phyloP scores from a whole-genome alignment of 2,888 invertebrate species.

The Papilio elwesi region DNA sequence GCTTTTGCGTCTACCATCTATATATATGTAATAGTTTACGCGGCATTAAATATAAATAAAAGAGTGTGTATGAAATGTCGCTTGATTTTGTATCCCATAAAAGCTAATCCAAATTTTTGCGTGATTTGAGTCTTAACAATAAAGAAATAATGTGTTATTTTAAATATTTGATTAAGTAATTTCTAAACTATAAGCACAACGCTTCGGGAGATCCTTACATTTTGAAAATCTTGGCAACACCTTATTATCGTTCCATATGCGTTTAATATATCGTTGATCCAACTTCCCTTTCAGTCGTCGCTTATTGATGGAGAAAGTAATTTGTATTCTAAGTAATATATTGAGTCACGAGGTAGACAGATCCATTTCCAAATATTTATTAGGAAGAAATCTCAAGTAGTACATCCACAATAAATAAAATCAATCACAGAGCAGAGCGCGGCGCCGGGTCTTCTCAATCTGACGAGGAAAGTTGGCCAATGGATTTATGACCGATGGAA shows the following conservation, averaged over 20 bases:
- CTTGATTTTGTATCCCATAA: too few relatives aligned
- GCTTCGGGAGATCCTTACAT: too few relatives aligned
- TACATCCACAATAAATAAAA: slow-evolving; percentile 33
- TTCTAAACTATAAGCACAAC: too few relatives aligned
- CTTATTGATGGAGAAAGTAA: neutral
- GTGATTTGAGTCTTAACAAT: too few relatives aligned
- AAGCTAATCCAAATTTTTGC: too few relatives aligned
- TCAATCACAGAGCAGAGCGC: slow-evolving; percentile 27
- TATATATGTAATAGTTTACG: too few relatives aligned
- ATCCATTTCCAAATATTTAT: slow-evolving; percentile 13
- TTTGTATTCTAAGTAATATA: neutral
- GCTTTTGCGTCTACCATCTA: slow-evolving; percentile 10
- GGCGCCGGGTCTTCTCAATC: slow-evolving; percentile 28
- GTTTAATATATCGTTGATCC: too few relatives aligned
- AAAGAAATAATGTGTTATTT: too few relatives aligned
- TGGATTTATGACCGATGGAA: slow-evolving; percentile 34
- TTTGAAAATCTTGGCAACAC: too few relatives aligned
- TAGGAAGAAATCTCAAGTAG: slow-evolving; percentile 20
- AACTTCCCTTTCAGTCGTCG: too few relatives aligned
- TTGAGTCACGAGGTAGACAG: neutral
- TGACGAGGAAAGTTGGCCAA: slow-evolving; percentile 38
- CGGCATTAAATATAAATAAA: neutral
- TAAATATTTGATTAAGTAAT: too few relatives aligned
- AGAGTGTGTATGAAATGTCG: neutral
- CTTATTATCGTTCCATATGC: too few relatives aligned